Conservation (phyloP, 2,797 vertebrate species). For the Phoeniculus purpureus region DNA sequence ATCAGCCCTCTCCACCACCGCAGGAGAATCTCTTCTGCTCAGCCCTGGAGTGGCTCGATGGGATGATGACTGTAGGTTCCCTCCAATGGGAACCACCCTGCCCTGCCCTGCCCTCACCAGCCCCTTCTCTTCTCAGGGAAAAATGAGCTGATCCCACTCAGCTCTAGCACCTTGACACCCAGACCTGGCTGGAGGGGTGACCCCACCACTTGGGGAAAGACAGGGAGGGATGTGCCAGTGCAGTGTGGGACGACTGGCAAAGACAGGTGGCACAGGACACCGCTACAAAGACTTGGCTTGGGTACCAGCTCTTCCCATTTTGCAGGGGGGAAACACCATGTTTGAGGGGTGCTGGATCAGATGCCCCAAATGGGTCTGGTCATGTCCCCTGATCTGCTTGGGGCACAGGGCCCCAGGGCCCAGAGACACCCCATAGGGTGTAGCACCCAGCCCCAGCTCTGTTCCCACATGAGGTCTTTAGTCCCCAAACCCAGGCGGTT, state of each 20-base stretch:
- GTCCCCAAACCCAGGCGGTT: neutral
- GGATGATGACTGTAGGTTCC: neutral
- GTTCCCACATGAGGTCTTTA: accelerated
- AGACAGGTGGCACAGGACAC: too few species aligned
- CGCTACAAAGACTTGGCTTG: accelerated
- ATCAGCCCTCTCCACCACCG: neutral
- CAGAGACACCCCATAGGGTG: neutral
- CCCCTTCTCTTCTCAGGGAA: neutral
- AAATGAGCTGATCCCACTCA: too few species aligned
- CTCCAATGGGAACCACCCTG: neutral
- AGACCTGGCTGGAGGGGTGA: neutral
- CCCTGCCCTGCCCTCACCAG: neutral
- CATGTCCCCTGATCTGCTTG: accelerated
- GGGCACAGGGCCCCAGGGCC: accelerated
- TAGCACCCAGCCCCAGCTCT: neutral
- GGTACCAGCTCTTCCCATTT: accelerated
- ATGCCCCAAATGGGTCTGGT: accelerated
- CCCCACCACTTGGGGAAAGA: neutral
- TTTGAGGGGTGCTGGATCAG: neutral
- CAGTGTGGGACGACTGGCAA: neutral
- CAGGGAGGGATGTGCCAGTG: accelerated
- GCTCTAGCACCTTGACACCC: neutral
- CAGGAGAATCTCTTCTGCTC: neutral
- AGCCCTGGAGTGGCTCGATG: neutral
- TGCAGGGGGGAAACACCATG: accelerated